Evolutionary conservation across 1,140 invertebrate genomes (phyloP).

Genomic region (Drosophila ogumai): DNA sequence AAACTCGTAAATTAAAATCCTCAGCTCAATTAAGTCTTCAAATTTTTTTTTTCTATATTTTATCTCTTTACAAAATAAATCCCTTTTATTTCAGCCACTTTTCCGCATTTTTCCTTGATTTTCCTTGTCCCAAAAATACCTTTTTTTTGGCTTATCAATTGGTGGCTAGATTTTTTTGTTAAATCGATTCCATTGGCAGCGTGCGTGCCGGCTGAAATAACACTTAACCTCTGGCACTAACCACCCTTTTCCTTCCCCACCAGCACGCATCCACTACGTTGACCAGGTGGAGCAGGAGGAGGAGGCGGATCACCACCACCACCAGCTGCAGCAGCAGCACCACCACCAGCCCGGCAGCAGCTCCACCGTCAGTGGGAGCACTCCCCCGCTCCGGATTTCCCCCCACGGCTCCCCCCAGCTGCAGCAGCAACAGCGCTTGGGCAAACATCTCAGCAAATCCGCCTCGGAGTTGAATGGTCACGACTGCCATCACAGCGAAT

Average conservation of each 20-base stretch:
- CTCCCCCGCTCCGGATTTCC: conserved; percentile 59
- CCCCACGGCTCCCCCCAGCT: conserved; percentile 77
- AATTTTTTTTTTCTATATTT: background rate
- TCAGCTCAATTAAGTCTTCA: background rate
- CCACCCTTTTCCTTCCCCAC: background rate
- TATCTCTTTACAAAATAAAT: background rate
- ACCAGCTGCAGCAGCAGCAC: conserved; percentile 1
- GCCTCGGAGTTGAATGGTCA: conserved; percentile 86
- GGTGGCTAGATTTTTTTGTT: conserved; percentile 53
- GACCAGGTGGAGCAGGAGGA: conserved; percentile 59
- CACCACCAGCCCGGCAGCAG: conserved; percentile 4
- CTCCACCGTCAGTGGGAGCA: conserved; percentile 36
- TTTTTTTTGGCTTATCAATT: conserved; percentile 34
- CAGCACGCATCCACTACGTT: conserved; percentile 79
- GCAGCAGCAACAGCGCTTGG: conserved; percentile 68
- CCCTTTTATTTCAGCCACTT: background rate
- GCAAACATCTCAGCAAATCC: conserved; percentile 86
- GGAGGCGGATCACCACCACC: conserved; percentile 34
- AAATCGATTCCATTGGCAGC: conserved; percentile 67
- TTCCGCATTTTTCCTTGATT: background rate
- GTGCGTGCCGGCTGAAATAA: conserved; percentile 49
- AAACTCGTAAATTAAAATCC: background rate
- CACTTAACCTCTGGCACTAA: conserved; percentile 3
- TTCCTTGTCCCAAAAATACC: background rate
- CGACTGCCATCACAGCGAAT: conserved; percentile 71